Percentiles rank a stretch among this genome's conserved stretches.
Evolutionary conservation across 1,140 invertebrate genomes (phyloP).

Genomic region (Potamilus streckersoni): DNA sequence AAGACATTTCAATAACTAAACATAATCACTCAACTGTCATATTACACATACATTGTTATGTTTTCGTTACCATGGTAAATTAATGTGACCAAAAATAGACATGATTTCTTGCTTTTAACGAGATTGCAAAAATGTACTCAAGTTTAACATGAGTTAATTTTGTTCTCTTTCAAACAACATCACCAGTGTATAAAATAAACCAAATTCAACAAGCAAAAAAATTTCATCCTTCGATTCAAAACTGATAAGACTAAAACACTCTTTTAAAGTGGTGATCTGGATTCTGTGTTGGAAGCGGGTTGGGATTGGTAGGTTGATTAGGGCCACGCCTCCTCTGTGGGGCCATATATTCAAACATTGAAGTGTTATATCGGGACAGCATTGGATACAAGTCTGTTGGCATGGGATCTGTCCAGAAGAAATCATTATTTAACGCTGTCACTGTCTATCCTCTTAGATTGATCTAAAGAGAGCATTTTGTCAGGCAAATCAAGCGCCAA

Average conservation of each 20-base stretch:
- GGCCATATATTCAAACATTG: conserved; percentile 96
- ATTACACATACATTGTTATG: too few relatives aligned
- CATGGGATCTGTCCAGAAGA: conserved; percentile 98
- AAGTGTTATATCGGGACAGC: conserved; percentile 92
- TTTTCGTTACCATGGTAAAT: too few relatives aligned
- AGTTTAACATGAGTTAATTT: too few relatives aligned
- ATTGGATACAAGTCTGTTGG: conserved; percentile 89
- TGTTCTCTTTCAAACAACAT: too few relatives aligned
- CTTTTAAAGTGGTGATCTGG: conserved; percentile 64
- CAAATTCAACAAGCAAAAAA: too few relatives aligned
- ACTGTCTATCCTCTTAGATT: conserved; percentile 88
- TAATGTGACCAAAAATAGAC: too few relatives aligned
- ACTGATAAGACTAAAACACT: conserved; percentile 45
- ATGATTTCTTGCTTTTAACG: too few relatives aligned
- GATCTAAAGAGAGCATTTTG: conserved; percentile 91
- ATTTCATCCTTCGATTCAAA: too few relatives aligned
- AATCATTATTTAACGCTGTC: conserved; percentile 97
- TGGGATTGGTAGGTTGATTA: conserved; percentile 35
- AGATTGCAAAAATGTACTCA: too few relatives aligned
- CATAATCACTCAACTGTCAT: too few relatives aligned
- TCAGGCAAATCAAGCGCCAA: conserved; percentile 94
- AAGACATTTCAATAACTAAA: too few relatives aligned
- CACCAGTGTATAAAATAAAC: too few relatives aligned
- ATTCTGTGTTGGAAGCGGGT: conserved; percentile 40
- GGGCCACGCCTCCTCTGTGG: conserved; percentile 74